Evolutionary conservation across 2,888 invertebrate genomes (phyloP).

Genomic region (Diploptera punctata): DNA sequence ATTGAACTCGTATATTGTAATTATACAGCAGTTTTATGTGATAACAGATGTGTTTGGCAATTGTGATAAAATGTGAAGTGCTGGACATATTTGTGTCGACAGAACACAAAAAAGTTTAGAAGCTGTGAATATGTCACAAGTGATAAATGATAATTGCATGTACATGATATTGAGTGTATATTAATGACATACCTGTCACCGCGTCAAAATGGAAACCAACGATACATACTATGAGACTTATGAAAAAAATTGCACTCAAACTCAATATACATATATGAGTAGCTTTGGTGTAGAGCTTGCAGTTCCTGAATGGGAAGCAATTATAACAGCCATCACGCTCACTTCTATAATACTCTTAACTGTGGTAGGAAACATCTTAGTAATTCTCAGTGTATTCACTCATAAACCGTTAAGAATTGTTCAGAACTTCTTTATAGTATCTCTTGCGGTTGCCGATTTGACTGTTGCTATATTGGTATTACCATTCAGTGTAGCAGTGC

Average conservation of each 20-base stretch:
- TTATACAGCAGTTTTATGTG: too few relatives aligned
- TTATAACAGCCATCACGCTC: slow-evolving; percentile 78
- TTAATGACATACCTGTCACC: too few relatives aligned
- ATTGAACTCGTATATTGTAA: too few relatives aligned
- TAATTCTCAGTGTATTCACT: slow-evolving; percentile 93
- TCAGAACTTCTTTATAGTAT: slow-evolving; percentile 96
- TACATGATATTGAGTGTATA: too few relatives aligned
- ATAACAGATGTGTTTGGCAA: too few relatives aligned
- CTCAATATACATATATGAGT: slow-evolving; percentile 60
- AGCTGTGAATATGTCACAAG: too few relatives aligned
- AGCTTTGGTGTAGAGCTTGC: slow-evolving; percentile 75
- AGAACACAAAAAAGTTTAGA: too few relatives aligned
- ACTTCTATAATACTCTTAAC: slow-evolving; percentile 87
- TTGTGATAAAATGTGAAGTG: too few relatives aligned
- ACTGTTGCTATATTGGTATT: slow-evolving; percentile 90
- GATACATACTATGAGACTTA: background rate
- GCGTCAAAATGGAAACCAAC: background rate
- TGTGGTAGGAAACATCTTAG: slow-evolving; percentile 90
- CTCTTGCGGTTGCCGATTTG: slow-evolving; percentile 91
- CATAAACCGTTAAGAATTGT: slow-evolving; percentile 91
- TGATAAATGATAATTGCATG: too few relatives aligned
- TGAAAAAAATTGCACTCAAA: slow-evolving; percentile 8
- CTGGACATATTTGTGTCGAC: too few relatives aligned
- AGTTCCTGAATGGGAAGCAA: slow-evolving; percentile 85
- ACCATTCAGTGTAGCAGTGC: slow-evolving; percentile 93